These are phyloP conservation scores for Aricia artaxerxes DNA, from an alignment of 2,888 invertebrate species.

Conservation along the genomic window DNA sequence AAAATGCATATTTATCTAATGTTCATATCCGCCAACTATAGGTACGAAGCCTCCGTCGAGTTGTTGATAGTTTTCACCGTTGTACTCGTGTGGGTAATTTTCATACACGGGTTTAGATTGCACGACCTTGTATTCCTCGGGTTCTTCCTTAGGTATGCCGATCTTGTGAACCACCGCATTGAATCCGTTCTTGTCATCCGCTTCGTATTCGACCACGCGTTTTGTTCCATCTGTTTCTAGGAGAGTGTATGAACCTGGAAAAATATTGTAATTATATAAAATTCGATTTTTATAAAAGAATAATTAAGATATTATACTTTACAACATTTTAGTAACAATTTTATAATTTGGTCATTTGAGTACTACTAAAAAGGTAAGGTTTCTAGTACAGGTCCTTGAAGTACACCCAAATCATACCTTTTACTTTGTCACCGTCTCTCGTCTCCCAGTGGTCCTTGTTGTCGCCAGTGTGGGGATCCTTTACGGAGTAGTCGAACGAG, in stretches of 20 bases:
- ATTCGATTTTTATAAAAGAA: too few species aligned
- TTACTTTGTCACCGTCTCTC: conserved; percentile 82
- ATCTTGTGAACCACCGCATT: conserved; percentile 81
- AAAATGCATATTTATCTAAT: conserved; percentile 42
- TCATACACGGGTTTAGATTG: conserved; percentile 43
- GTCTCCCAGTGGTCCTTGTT: conserved; percentile 82
- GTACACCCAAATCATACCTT: conserved; percentile 56
- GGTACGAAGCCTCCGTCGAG: conserved; percentile 66
- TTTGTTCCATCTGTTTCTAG: conserved; percentile 81
- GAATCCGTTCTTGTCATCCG: conserved; percentile 81
- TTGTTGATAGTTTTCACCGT: conserved; percentile 50
- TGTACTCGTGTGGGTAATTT: conserved; percentile 47
- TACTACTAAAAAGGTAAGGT: background rate
- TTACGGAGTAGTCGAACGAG: conserved; percentile 80
- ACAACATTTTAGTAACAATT: background rate
- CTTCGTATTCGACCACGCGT: conserved; percentile 81
- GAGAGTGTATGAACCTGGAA: conserved; percentile 77
- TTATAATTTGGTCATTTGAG: background rate
- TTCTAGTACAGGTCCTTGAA: background rate
- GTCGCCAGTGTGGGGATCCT: conserved; percentile 81
- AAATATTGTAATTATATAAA: too few species aligned
- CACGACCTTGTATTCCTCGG: conserved; percentile 49
- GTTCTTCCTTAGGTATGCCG: conserved; percentile 62
- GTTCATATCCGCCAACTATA: conserved; percentile 55
- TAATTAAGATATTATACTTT: too few species aligned